phyloP scores from a whole-genome alignment of 2,113 vertebrate species.

The Paracanthobrama guichenoti region DNA sequence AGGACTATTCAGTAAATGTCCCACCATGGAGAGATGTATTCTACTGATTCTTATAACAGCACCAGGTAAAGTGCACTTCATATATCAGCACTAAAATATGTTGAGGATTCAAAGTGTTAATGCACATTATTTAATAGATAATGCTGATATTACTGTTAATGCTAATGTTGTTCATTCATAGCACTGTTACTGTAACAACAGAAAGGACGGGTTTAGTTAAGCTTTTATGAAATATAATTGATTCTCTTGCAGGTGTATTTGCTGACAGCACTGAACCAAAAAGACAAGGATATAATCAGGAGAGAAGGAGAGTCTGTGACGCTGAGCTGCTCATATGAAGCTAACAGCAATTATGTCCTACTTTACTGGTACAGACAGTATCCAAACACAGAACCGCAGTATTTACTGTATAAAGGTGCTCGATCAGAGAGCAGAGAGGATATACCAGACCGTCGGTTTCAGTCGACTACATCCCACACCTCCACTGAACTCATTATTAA shows the following conservation, averaged over 20 bases:
- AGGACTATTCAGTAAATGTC: not conserved
- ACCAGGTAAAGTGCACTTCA: conserved; percentile 1
- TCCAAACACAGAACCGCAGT: conserved; percentile 31
- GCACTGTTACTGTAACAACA: not conserved
- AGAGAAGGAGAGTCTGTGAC: conserved; percentile 22
- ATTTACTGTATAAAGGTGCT: not conserved
- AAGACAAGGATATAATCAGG: not conserved
- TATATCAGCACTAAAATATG: not conserved
- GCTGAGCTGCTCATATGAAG: conserved; percentile 4
- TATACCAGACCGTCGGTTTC: not conserved
- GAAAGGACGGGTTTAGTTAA: too few relatives aligned
- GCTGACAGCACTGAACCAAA: conserved; percentile 12
- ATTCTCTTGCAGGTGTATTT: not conserved
- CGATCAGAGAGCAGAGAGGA: not conserved
- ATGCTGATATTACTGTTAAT: too few relatives aligned
- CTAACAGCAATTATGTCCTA: not conserved
- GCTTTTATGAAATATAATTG: not conserved
- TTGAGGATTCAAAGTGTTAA: not conserved
- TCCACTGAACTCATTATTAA: conserved; percentile 21
- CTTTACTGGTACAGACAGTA: conserved; percentile 26
- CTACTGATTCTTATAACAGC: conserved; percentile 12
- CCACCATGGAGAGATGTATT: conserved; percentile 14
- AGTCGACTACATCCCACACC: not conserved
- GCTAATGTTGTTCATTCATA: not conserved
- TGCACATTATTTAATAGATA: not conserved